Base-by-base conservation (phyloP, 2,888 invertebrate species). In the Napeogenes sylphis region DNA sequence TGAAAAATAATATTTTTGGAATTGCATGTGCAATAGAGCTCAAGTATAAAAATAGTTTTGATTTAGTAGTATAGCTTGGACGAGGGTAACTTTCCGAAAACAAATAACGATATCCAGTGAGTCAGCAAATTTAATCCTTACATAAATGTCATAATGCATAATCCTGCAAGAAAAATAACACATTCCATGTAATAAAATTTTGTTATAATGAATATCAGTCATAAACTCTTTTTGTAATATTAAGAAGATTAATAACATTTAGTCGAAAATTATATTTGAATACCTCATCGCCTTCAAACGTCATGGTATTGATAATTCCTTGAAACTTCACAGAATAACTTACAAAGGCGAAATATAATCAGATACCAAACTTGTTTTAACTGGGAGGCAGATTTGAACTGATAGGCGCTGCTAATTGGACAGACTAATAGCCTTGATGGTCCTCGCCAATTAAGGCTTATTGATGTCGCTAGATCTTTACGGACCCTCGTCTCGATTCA, bases 401-500 rank as follows among this genome's bases (percentile, higher is more conserved):
- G 83, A 85, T 86, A 51, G 51, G 51, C 30, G 83, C 81, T 80
- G 75, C 81, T 88, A 87, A 88, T 87, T 86, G 87, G 82, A 64
- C 73, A 71, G 73, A 77, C 82, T 87, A 87, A 87, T 86, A 81
- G 84, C 81, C 78, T 75, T 80, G 85, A 85, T 84, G 84, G 85
- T 80, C 81, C 79, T 74, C 79, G 80, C 84, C 88, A 88, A 90
- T 90, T 88, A 87, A 81, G 76, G 79, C 80, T 84, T 88, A 89
- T 89, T 86, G 90, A 87, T 87, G 88, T 87, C 87, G 74, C 78
- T 81, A 78, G 80, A 84, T 87, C 85, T 84, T 79, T 76, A 72
- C 70, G 82, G 82, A 87, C 89, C 88, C 89, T 87, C 83, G 82
- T 87, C 87, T 85, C 80, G 77, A 80, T 84, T 82, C 80, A 86